Evolutionary conservation across 2,888 invertebrate species (phyloP).

Genomic region (Cephus spinipes): DNA sequence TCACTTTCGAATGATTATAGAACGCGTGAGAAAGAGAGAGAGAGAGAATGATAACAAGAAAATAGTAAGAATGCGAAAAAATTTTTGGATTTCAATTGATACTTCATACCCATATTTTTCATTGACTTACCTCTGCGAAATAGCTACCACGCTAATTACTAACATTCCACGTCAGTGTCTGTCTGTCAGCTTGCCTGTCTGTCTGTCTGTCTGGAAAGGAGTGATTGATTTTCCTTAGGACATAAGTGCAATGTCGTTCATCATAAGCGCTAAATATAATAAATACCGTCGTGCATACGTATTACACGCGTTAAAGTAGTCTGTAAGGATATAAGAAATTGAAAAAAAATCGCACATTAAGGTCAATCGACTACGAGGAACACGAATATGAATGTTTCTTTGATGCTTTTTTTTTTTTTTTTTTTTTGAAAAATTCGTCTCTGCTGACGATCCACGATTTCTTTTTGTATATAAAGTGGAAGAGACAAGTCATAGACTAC

Average conservation of each 20-base stretch:
- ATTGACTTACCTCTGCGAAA: not conserved
- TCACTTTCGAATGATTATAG: not conserved
- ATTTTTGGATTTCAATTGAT: not conserved
- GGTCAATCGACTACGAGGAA: conserved; percentile 1
- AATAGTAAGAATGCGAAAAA: not conserved
- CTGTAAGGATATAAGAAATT: conserved; percentile 17
- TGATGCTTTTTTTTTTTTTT: not conserved
- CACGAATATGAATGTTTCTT: not conserved
- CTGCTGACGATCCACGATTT: not conserved
- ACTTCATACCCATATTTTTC: not conserved
- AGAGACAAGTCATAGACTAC: not conserved
- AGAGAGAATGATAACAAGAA: not conserved
- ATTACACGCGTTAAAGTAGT: conserved; percentile 3
- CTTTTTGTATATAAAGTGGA: not conserved
- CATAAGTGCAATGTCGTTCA: conserved; percentile 32
- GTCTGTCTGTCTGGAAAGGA: conserved; percentile 22
- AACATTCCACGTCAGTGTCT: conserved; percentile 22
- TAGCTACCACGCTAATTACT: not conserved
- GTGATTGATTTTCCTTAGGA: conserved; percentile 27
- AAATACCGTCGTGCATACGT: conserved; percentile 34
- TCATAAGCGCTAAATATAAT: conserved; percentile 33
- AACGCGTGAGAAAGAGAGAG: not conserved
- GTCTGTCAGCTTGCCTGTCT: conserved; percentile 19
- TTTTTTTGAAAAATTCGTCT: not conserved
- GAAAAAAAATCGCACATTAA: conserved; percentile 11